phyloP scores from a whole-genome alignment of 2,888 invertebrate species.

The Pheosia gnoma region DNA sequence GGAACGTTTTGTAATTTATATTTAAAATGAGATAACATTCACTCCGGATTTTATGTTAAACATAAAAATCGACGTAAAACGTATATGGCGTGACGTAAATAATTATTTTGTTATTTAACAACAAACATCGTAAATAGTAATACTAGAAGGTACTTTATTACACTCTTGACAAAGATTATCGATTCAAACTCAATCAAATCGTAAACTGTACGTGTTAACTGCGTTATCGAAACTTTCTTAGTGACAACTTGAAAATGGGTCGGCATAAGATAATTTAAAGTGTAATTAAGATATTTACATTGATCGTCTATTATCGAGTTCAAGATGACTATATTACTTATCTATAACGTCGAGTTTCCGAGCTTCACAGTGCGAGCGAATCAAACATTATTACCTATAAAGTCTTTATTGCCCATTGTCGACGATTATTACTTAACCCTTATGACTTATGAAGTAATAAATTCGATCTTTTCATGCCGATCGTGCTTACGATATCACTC shows the following conservation, averaged over 20 bases:
- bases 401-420: constrained; percentile 82
- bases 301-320: constrained; percentile 50
- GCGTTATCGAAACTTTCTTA: constrained; percentile 45
- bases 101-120: constrained; percentile 55
- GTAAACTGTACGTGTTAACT: constrained; percentile 52
- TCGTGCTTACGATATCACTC: constrained; percentile 57
- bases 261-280: constrained; percentile 39
- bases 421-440: constrained; percentile 83
- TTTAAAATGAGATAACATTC: constrained; percentile 51
- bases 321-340: constrained; percentile 44
- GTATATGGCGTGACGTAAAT: constrained; percentile 50
- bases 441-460: constrained; percentile 83
- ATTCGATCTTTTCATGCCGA: constrained; percentile 74
- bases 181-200: constrained; percentile 53
- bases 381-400: constrained; percentile 82
- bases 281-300: constrained; percentile 49
- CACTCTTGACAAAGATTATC: constrained; percentile 48
- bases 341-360: constrained; percentile 57
- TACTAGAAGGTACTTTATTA: constrained; percentile 48
- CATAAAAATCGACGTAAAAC: constrained; percentile 55
- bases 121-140: constrained; percentile 52
- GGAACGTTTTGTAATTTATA: constrained; percentile 47
- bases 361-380: constrained; percentile 67
- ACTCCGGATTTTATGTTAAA: constrained; percentile 46
- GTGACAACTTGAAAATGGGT: constrained; percentile 43